Evolutionary conservation across 2,797 vertebrate species (phyloP).

Genomic region (Tachyglossus aculeatus): DNA sequence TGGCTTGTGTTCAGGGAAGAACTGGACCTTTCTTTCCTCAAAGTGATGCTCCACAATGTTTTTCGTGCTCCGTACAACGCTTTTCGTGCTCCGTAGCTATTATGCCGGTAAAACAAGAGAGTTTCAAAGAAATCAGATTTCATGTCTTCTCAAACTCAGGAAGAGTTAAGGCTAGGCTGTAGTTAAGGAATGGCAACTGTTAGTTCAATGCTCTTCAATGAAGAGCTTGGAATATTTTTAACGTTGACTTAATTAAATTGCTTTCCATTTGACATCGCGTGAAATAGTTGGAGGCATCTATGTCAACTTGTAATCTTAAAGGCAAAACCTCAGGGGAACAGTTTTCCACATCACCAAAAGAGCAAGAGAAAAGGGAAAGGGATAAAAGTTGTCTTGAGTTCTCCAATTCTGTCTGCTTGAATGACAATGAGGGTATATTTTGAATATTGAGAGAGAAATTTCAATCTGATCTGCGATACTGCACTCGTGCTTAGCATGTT

Average conservation of each 20-base stretch:
- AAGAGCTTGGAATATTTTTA: conserved; percentile 21
- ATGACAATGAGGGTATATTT: conserved; percentile 23
- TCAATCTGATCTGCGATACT: conserved; percentile 57
- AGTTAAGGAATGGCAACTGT: neutral
- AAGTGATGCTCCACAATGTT: neutral
- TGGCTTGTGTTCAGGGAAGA: too few relatives aligned
- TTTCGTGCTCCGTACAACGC: conserved; percentile 8
- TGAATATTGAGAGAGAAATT: conserved; percentile 52
- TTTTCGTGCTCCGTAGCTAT: conserved; percentile 6
- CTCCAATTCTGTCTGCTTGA: conserved; percentile 24
- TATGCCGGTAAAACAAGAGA: neutral
- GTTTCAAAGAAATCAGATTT: neutral
- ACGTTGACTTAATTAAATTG: conserved; percentile 21
- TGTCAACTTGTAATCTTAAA: conserved; percentile 19
- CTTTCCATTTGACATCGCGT: conserved; percentile 4
- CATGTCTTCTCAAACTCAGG: neutral
- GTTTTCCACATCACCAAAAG: conserved; percentile 30
- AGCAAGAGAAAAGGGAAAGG: conserved; percentile 1
- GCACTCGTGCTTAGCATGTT: conserved; percentile 56
- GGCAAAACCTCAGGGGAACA: conserved; percentile 23
- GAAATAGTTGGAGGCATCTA: conserved; percentile 10
- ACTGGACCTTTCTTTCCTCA: too few relatives aligned
- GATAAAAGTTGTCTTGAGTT: conserved; percentile 24
- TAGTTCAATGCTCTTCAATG: neutral
- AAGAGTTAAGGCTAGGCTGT: neutral